Evolutionary conservation across 2,797 vertebrate species (phyloP).

Genomic region (Euthynnus affinis): DNA sequence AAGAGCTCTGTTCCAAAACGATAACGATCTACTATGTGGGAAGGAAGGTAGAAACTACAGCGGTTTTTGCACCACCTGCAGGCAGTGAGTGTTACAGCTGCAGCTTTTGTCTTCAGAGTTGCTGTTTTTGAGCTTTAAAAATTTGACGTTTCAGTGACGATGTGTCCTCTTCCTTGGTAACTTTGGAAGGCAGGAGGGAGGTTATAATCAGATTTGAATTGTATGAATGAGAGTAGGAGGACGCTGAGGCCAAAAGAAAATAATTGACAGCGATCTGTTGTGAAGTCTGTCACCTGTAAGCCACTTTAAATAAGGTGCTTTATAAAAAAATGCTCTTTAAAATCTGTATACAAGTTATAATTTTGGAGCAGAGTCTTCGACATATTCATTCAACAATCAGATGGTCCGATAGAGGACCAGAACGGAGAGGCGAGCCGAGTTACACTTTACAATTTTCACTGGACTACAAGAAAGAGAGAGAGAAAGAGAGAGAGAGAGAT

Average conservation of each 20-base stretch:
- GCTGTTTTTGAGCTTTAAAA: too few relatives aligned
- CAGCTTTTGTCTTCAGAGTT: background rate
- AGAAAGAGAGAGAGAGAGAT: slow-evolving; percentile 62
- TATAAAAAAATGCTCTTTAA: background rate
- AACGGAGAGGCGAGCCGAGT: slow-evolving; percentile 19
- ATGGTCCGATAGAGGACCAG: slow-evolving; percentile 14
- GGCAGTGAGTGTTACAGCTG: background rate
- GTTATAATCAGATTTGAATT: background rate
- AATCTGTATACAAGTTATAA: too few relatives aligned
- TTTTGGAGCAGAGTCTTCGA: slow-evolving; percentile 53
- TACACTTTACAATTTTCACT: slow-evolving; percentile 51
- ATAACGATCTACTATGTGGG: background rate
- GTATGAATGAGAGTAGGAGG: background rate
- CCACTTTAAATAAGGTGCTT: background rate
- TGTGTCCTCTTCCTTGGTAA: background rate
- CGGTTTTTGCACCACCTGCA: background rate
- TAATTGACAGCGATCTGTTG: too few relatives aligned
- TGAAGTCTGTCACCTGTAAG: too few relatives aligned
- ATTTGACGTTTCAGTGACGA: background rate
- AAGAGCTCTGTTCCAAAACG: slow-evolving; percentile 56
- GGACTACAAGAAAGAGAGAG: slow-evolving; percentile 43
- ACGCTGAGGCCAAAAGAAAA: background rate
- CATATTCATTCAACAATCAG: slow-evolving; percentile 32
- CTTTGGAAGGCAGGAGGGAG: too few relatives aligned
- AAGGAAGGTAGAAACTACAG: background rate